Evolutionary conservation across 2,797 vertebrate species (phyloP).

Genomic region (Cryptoprocta ferox): DNA sequence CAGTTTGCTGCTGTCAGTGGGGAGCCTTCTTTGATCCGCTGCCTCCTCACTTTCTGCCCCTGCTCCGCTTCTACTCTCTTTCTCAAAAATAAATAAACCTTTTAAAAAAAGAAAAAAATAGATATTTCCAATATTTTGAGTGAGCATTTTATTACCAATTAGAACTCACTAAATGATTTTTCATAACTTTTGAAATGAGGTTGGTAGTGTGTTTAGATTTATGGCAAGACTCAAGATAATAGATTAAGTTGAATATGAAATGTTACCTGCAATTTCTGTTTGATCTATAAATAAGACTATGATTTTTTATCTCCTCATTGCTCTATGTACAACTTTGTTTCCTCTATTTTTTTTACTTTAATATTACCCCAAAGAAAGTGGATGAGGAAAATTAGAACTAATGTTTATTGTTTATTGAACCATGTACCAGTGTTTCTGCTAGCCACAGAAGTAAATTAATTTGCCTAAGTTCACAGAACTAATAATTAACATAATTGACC

Average conservation of each 20-base stretch:
- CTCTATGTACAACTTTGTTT: background rate
- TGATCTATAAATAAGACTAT: background rate
- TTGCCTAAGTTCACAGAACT: background rate
- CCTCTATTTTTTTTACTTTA: background rate
- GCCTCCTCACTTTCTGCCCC: too few relatives aligned
- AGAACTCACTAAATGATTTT: background rate
- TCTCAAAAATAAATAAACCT: too few relatives aligned
- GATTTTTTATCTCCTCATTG: background rate
- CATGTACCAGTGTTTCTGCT: background rate
- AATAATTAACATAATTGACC: background rate
- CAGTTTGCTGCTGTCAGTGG: too few relatives aligned
- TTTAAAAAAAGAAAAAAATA: too few relatives aligned
- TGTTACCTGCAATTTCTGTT: background rate
- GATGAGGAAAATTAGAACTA: background rate
- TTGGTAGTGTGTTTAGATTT: background rate
- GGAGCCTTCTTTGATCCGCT: too few relatives aligned
- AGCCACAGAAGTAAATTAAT: background rate
- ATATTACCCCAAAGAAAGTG: background rate
- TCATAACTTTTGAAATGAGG: background rate
- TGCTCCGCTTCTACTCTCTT: too few relatives aligned
- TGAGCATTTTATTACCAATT: background rate
- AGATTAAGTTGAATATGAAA: background rate
- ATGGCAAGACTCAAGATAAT: background rate
- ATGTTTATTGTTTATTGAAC: background rate
- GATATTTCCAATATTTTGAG: background rate